Base-by-base conservation (phyloP, 2,888 invertebrate genomes). In the Thymelicus acteon region DNA sequence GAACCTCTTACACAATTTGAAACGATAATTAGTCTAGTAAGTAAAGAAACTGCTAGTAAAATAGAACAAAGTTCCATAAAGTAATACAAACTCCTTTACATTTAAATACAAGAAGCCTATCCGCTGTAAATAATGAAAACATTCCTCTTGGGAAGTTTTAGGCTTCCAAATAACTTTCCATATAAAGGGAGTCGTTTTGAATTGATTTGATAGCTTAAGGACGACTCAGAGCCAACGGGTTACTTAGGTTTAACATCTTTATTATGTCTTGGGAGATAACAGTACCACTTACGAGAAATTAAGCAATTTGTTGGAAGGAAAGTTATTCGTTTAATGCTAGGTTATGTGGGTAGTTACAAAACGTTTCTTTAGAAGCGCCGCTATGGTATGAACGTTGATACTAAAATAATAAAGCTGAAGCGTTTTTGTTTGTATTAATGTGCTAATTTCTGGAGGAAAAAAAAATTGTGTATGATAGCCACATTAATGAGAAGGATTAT, bases 81-180 rank as follows among this genome's bases (percentile, higher is more conserved):
- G 69, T 69, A 15, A n/a, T 62, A 68, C 62, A 63, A 68, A 69
- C 63, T 60, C 64, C 49, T 58, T 54, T 52, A 60, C 69, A 69
- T 69, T 69, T 64, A 64, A 70, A 64, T 52, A 65, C 70, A 60
- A 44, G 60, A 65, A 60, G 65, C 64, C 70, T 60, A 65, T 52
- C 65, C 60, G 60, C 52, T 71, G 71, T 71, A 71, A 65, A 71
- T 65, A 71, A 65, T 54, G 52, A 60, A 52, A 71, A 71, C 65
- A 65, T 71, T 71, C 54, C 71, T 71, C 71, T 65, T 24, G 71
- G 65, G 71, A 65, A 65, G 71, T 71, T 64, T 65, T 47, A 60
- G 60, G 49, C 72, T 70, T 60, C 72, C 72, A 78, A 78, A 78
- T 77, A 76, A 77, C 75, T 78, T 77, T 78, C 58, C 60, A 70